Conservation (phyloP, 2,888 invertebrate species). For the Ophion costatus region DNA sequence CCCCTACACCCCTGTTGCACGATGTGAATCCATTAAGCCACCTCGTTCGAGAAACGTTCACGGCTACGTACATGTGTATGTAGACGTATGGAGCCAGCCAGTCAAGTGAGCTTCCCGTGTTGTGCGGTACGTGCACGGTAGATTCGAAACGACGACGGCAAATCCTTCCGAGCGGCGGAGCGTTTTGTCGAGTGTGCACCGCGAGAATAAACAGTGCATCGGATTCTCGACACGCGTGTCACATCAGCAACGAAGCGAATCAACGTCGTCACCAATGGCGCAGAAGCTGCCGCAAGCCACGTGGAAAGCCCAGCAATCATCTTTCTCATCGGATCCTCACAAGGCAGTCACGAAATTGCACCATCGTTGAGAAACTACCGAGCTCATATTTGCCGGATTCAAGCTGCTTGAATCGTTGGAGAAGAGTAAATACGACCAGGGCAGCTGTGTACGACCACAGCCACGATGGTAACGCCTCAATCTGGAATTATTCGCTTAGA, state of each 20-base stretch:
- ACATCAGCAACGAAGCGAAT: slow-evolving; percentile 5
- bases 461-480: too few relatives aligned
- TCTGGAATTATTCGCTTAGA: too few relatives aligned
- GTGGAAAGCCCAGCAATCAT: neutral
- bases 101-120: slow-evolving; percentile 3
- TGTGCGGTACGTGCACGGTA: slow-evolving; percentile 25
- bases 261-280: slow-evolving; percentile 2
- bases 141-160: slow-evolving; percentile 46
- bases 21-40: slow-evolving; percentile 57
- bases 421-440: too few relatives aligned
- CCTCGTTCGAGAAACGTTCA: slow-evolving; percentile 17
- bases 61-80: neutral
- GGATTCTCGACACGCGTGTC: slow-evolving; percentile 19
- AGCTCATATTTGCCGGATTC: neutral
- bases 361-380: neutral
- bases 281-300: neutral
- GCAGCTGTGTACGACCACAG: too few relatives aligned
- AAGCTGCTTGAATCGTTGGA: neutral
- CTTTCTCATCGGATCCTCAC: neutral
- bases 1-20: slow-evolving; percentile 43
- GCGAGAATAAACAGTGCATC: neutral
- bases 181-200: slow-evolving; percentile 24
- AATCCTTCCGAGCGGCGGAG: slow-evolving; percentile 49
- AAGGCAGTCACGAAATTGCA: neutral
- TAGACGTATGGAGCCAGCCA: neutral